Base-by-base conservation (phyloP, 53 echinoderm and acorn worm species). In the Temnopleurus reevesii region DNA sequence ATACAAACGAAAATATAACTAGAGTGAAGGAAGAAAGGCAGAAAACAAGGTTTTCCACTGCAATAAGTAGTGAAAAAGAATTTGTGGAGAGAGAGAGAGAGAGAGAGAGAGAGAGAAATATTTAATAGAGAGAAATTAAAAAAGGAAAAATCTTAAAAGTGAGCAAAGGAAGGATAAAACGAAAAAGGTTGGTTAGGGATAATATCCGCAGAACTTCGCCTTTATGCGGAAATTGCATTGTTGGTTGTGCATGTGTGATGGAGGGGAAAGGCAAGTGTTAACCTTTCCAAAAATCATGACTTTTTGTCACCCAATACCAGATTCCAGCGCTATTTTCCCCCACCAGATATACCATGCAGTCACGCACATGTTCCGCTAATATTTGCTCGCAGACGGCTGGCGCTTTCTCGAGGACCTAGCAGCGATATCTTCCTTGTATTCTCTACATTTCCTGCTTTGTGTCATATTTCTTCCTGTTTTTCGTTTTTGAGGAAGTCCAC, bases 331-430 rank as follows among this genome's bases (percentile, higher is more conserved):
- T 79, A 49, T 79, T 79, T 79, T 79, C 49, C 79, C 28, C 15
- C 79, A 79, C 27, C 79, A 79, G 79, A 79, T 79, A 26, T 28
- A 41, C 79, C 79, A 79, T 79, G 28, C 29, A 47, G 79, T 46
- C 79, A 79, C 79, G 79, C 49, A 47, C 79, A 79, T 79, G 46
- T 79, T 79, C 79, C 17, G 79, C 79, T 79, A 79, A 79, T 79
- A 79, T 79, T 79, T 79, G 79, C 49, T 49, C 49, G 27, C 46
- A 79, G 79, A 46, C 79, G 79, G 46, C 79, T 79, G 79, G 79
- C 79, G 79, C 79, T 79, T 79, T 79, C 26, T 21, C 79, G 41
- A 79, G 47, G 79, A 12, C 51, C 13, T 13, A 47, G 41, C 41
- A n/a, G 41, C 71, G 23, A 38, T 71, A 41, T 71, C 41, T 63